phyloP scores from a whole-genome alignment of 2,113 vertebrate species.

The Zootoca vivipara region DNA sequence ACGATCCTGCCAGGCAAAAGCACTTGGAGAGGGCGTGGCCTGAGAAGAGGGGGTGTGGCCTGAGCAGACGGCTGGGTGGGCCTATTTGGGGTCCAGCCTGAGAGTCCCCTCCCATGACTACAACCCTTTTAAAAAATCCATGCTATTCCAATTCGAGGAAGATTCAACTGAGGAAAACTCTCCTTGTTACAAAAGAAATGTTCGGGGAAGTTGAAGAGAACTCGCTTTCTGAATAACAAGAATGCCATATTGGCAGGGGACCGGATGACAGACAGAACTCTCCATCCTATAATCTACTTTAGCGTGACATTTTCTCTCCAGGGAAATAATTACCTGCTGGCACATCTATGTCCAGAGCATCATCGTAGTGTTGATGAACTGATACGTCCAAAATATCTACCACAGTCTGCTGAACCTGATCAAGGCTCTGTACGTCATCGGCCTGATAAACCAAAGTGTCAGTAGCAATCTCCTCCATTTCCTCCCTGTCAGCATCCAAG shows the following conservation, averaged over 20 bases:
- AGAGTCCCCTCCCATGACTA: too few species aligned
- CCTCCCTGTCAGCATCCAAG: slow-evolving; percentile 40
- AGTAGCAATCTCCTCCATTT: slow-evolving; percentile 62
- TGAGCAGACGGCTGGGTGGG: too few species aligned
- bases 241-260: neutral
- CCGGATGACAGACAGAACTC: neutral
- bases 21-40: too few species aligned
- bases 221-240: neutral
- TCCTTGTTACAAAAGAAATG: too few species aligned
- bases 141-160: neutral
- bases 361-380: neutral
- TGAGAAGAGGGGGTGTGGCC: too few species aligned
- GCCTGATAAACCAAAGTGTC: slow-evolving; percentile 34
- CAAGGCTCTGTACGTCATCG: slow-evolving; percentile 1
- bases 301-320: neutral
- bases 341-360: neutral
- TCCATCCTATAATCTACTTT: neutral
- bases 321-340: slow-evolving; percentile 50
- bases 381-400: slow-evolving; percentile 52
- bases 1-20: too few species aligned
- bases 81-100: too few species aligned
- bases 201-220: neutral
- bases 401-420: slow-evolving; percentile 36
- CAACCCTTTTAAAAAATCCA: too few species aligned
- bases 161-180: neutral